Conservation (phyloP, 2,113 vertebrate species). For the Urocynchramus pylzowi region DNA sequence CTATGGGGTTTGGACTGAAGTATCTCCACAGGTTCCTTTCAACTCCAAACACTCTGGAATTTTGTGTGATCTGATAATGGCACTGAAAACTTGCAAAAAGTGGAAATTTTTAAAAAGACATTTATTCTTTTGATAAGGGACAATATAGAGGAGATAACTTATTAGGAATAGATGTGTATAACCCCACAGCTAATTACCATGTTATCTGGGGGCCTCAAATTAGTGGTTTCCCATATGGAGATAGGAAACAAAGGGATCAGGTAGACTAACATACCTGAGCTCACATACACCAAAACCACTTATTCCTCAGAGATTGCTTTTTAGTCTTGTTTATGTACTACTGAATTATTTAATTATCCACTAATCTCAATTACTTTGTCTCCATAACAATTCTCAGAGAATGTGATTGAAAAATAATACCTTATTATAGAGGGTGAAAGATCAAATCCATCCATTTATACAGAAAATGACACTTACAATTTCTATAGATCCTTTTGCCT, state of each 20-base stretch:
- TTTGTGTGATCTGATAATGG: not conserved
- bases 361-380: not conserved
- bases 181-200: not conserved
- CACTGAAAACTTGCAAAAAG: not conserved
- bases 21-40: not conserved
- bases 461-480: not conserved
- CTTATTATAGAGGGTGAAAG: not conserved
- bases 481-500: not conserved
- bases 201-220: not conserved
- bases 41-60: too few relatives aligned
- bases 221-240: not conserved
- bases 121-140: not conserved
- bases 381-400: not conserved
- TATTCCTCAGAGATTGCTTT: not conserved
- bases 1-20: fast-evolving
- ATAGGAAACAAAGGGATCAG: not conserved
- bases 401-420: not conserved
- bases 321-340: not conserved
- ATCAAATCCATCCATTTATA: not conserved
- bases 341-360: not conserved
- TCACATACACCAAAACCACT: not conserved
- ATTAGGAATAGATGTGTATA: not conserved
- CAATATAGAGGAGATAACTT: not conserved
- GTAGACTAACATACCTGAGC: not conserved
- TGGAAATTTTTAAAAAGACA: not conserved